These are phyloP conservation scores for Siniperca knerii DNA, from an alignment of 2,113 vertebrate species.

Conservation along the genomic window DNA sequence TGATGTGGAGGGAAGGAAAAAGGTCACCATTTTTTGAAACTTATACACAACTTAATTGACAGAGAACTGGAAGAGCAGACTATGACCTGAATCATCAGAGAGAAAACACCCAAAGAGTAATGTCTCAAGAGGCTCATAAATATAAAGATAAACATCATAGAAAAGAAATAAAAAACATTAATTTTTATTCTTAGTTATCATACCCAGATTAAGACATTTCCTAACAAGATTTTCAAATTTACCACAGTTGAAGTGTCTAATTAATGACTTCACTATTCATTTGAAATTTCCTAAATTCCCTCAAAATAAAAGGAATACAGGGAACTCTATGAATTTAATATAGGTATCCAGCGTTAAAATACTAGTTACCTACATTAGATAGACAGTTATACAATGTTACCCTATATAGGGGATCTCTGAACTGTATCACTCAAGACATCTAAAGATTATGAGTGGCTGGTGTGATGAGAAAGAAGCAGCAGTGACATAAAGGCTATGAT, in stretches of 20 bases:
- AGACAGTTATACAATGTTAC: neutral
- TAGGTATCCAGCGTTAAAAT: neutral
- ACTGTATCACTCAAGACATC: neutral
- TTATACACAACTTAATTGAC: constrained; percentile 31
- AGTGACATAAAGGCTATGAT: neutral
- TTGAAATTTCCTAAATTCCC: neutral
- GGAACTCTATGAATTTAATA: neutral
- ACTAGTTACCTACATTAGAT: neutral
- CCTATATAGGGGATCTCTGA: neutral
- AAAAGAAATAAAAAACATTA: neutral
- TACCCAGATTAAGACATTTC: neutral
- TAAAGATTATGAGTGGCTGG: neutral
- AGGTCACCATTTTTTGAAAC: constrained; percentile 45
- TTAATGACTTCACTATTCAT: neutral
- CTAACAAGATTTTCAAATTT: neutral
- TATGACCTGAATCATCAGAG: neutral
- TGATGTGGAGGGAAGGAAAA: constrained; percentile 25
- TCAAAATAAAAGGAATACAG: neutral
- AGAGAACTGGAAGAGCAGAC: neutral
- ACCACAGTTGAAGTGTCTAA: neutral
- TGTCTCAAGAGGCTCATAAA: neutral
- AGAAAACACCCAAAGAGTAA: neutral
- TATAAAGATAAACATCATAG: neutral
- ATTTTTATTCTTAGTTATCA: neutral
- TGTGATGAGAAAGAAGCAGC: neutral